Evolutionary conservation across 2,113 vertebrate species (phyloP).

Genomic region (Entelurus aequoreus): DNA sequence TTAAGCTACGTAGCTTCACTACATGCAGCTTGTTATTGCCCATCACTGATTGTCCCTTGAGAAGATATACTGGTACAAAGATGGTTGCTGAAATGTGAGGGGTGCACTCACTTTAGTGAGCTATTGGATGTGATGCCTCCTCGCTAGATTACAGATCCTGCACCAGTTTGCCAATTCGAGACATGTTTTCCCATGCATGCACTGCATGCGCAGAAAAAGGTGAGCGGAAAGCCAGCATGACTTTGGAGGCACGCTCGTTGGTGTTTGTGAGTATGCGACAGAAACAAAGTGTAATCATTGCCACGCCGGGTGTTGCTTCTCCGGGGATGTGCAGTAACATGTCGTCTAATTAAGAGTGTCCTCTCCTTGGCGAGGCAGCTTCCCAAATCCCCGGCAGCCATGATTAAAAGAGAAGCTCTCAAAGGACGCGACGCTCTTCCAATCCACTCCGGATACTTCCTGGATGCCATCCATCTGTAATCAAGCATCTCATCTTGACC

Average conservation of each 20-base stretch:
- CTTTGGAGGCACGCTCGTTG: slow-evolving; percentile 8
- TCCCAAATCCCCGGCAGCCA: slow-evolving; percentile 60
- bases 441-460: slow-evolving; percentile 59
- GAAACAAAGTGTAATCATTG: slow-evolving; percentile 38
- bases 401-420: slow-evolving; percentile 75
- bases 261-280: slow-evolving; percentile 25
- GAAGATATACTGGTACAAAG: too few relatives aligned
- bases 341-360: slow-evolving; percentile 69
- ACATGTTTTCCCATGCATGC: background rate
- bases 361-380: slow-evolving; percentile 54
- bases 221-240: background rate
- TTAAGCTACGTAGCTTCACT: too few relatives aligned
- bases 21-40: too few relatives aligned
- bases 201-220: background rate
- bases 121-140: too few relatives aligned
- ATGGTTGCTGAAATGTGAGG: too few relatives aligned
- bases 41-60: too few relatives aligned
- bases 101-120: too few relatives aligned
- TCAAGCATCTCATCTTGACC: slow-evolving; percentile 64
- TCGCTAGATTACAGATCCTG: too few relatives aligned
- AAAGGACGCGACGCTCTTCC: slow-evolving; percentile 60
- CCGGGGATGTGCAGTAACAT: slow-evolving; percentile 59
- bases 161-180: too few relatives aligned
- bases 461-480: slow-evolving; percentile 49
- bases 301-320: slow-evolving; percentile 59